Percentiles rank a stretch among this genome's conserved stretches.
phyloP scores from a whole-genome alignment of 1,140 invertebrate genomes.

The Halictus rubicundus region DNA sequence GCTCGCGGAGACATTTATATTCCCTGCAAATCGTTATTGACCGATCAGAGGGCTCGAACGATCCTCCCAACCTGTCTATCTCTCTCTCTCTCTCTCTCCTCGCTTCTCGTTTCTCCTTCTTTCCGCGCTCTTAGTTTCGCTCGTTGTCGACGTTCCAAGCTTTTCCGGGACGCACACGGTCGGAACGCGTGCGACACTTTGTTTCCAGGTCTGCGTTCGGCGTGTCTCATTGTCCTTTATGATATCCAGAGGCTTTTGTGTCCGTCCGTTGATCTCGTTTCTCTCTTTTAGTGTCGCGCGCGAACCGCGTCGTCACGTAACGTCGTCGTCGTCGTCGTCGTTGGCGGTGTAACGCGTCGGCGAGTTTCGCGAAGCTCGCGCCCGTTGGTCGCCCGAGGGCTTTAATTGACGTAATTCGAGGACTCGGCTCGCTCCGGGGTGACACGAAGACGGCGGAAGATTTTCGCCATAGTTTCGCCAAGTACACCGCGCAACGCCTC shows the following conservation, averaged over 20 bases:
- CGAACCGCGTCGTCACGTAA: too few relatives aligned
- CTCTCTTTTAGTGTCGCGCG: neutral
- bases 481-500: neutral
- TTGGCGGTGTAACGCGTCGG: neutral
- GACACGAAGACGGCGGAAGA: neutral
- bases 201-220: slow-evolving; percentile 10
- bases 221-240: slow-evolving; percentile 30
- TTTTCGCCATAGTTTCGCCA: neutral
- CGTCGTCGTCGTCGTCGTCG: too few relatives aligned
- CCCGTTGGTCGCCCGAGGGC: neutral
- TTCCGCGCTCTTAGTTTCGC: neutral
- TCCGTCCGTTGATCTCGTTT: neutral
- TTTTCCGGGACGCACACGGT: slow-evolving; percentile 1
- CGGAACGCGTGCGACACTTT: neutral
- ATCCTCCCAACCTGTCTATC: slow-evolving; percentile 30
- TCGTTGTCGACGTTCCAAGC: slow-evolving; percentile 14
- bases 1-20: slow-evolving; percentile 69
- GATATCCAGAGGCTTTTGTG: slow-evolving; percentile 28
- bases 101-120: neutral
- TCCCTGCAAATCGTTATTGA: slow-evolving; percentile 67
- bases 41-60: slow-evolving; percentile 55
- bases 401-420: slow-evolving; percentile 9
- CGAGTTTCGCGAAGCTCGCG: neutral
- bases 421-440: neutral
- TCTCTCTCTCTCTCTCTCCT: slow-evolving; percentile 8